Evolutionary conservation across 2,113 vertebrate genomes (phyloP), one percentile per base, ranked within the genome.

Genomic region (Chitala chitala): DNA sequence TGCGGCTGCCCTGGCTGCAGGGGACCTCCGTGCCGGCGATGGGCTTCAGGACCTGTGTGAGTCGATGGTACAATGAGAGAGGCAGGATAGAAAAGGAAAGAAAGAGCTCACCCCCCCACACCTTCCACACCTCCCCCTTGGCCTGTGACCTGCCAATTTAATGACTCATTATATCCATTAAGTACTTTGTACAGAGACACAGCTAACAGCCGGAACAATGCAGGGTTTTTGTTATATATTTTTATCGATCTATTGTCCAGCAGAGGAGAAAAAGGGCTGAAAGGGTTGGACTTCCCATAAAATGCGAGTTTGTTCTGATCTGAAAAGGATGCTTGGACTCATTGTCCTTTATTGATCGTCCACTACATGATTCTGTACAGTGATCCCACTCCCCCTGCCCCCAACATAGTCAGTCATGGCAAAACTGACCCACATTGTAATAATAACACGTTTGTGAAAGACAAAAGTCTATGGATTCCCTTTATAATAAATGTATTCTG

Each of bases 1-100:
- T 93, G 72, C 96, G 92, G 82, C 86, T 96, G 80, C 94, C 93
- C 81, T 92, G 89, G 55, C 88, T 90, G 73, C 91, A 92, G 72
- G 85, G 85, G 46, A 90, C 91, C 69, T 98, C 95, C 72, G 94
- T 93, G 79, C 84, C 91, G 65, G 91, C 91, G 82, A 94, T 89
- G 26, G 89, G 94, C 90, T 98, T 98, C 83, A 95, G 90, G 65
- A 95, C 87, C 96, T 98, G 86, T 24, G 79, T 71, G 65, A 76
- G 89, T 64, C 86, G 74, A 81, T 65, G 82, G 13, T 68, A 4
- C 17, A 61, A 38, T 63, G 59, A 24, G 73, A 48, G 46, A 53
- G 46, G 13, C 42, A 36, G 74, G 17, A 69, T 7, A 54, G 20
- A 76, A 1, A 15, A 38, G 42, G 59, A 69, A 48, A 73, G 22